Percentiles rank a stretch among this genome's conserved stretches.
Conservation (phyloP, 2,888 invertebrate species). For the Phasia obesa region DNA sequence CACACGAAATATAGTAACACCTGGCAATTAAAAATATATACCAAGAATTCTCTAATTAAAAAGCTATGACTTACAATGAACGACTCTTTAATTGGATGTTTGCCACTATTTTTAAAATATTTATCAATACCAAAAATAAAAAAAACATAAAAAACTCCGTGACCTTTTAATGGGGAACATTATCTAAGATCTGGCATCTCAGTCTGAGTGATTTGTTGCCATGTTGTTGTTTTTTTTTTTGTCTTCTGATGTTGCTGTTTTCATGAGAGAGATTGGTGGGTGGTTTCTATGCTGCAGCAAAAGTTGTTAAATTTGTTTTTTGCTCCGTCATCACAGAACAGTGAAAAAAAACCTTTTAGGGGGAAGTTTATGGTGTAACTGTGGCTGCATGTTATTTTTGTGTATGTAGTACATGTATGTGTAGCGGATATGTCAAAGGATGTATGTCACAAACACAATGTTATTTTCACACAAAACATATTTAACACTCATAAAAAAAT, state of each 20-base stretch:
- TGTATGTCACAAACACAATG: constrained; percentile 70
- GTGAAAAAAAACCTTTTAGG: constrained; percentile 69
- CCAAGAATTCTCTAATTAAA: too few relatives aligned
- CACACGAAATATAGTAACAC: too few relatives aligned
- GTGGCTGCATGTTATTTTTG: constrained; percentile 24
- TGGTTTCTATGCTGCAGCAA: constrained; percentile 63
- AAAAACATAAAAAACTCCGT: not conserved
- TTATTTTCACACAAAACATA: constrained; percentile 58
- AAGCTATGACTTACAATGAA: too few relatives aligned
- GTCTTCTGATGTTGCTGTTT: constrained; percentile 7
- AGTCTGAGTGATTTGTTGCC: constrained; percentile 18
- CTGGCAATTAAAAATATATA: too few relatives aligned
- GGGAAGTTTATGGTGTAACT: constrained; percentile 68
- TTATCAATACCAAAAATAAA: not conserved
- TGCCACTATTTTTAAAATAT: not conserved
- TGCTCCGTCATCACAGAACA: constrained; percentile 53
- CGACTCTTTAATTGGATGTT: too few relatives aligned
- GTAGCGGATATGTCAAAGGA: constrained; percentile 71
- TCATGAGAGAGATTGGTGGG: constrained; percentile 55
- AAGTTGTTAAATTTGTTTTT: constrained; percentile 44
- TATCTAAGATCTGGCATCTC: constrained; percentile 41
- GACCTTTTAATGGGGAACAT: not conserved
- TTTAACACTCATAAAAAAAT: constrained; percentile 46
- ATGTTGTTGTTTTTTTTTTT: constrained; percentile 24
- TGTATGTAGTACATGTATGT: not conserved